Conservation (phyloP, 2,113 vertebrate species). For the Hypomesus transpacificus region DNA sequence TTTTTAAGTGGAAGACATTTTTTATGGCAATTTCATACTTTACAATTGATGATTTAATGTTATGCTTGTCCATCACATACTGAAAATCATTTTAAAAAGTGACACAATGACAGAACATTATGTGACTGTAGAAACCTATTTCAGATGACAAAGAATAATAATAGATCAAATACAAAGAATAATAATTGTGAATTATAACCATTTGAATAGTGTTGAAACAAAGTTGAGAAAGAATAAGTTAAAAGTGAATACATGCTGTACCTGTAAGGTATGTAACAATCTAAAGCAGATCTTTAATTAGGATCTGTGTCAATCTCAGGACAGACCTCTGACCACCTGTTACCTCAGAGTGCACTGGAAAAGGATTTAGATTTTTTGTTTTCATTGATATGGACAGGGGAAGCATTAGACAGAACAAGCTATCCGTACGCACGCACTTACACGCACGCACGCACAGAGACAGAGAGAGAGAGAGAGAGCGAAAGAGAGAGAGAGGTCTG, state of each 20-base stretch:
- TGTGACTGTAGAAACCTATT: no score
- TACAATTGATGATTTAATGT: no score
- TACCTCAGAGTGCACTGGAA: constrained; percentile 49
- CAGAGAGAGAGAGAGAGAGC: neutral
- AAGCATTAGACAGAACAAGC: constrained; percentile 13
- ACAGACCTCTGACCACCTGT: constrained; percentile 50
- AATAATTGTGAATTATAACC: no score
- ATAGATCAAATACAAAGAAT: no score
- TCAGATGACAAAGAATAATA: no score
- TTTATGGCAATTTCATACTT: no score
- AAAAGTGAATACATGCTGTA: neutral
- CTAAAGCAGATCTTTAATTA: constrained; percentile 21
- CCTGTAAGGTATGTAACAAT: neutral
- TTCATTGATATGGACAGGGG: neutral
- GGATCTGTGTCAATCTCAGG: constrained; percentile 28
- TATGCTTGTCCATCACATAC: no score
- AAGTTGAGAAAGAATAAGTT: no score
- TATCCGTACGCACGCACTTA: constrained; percentile 14
- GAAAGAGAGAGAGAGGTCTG: neutral
- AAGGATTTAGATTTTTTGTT: constrained; percentile 23
- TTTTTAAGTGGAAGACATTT: no score
- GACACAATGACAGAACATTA: no score
- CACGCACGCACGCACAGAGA: constrained; percentile 13
- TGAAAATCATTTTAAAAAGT: no score
- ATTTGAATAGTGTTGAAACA: no score